Percentiles rank a stretch among this genome's conserved stretches.
These are phyloP conservation scores for Myanophis thanlyinensis DNA, from an alignment of 2,113 vertebrate genomes.

Conservation along the genomic window DNA sequence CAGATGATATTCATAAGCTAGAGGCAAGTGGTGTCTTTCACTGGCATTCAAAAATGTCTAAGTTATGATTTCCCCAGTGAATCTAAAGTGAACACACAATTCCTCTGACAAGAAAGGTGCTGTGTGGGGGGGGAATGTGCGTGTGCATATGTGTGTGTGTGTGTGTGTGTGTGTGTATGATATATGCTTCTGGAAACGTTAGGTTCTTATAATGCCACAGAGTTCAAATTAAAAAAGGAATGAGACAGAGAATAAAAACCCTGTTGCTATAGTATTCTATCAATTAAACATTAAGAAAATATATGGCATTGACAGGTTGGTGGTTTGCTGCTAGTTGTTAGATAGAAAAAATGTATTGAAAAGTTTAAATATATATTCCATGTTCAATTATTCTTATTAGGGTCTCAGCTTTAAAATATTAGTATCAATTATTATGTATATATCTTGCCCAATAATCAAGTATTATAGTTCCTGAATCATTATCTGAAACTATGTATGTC, in stretches of 20 bases:
- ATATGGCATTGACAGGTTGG: conserved; percentile 32
- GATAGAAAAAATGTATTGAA: conserved; percentile 31
- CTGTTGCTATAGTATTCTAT: conserved; percentile 47
- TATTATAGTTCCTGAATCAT: conserved; percentile 1
- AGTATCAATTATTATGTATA: conserved; percentile 10
- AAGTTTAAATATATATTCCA: conserved; percentile 19
- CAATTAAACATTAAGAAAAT: conserved; percentile 58
- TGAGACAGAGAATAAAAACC: conserved; percentile 3
- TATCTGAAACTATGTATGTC: background rate
- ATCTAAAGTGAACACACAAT: conserved; percentile 55
- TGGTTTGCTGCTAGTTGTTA: conserved; percentile 26
- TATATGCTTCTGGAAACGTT: conserved; percentile 40
- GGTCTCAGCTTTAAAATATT: conserved; percentile 37
- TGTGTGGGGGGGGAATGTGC: background rate
- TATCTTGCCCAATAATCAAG: conserved; percentile 34
- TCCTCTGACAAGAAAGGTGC: conserved; percentile 45
- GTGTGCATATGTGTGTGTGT: background rate
- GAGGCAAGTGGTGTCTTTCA: conserved; percentile 37
- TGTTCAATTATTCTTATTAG: conserved; percentile 14
- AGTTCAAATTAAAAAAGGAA: conserved; percentile 57
- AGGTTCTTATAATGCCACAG: conserved; percentile 41
- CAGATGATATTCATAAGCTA: conserved; percentile 42
- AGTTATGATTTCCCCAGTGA: conserved; percentile 37
- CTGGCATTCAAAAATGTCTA: conserved; percentile 46
- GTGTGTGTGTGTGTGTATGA: conserved; percentile 8